Base-by-base conservation (phyloP, 1,140 invertebrate species). In the Drosophila ironensis region DNA sequence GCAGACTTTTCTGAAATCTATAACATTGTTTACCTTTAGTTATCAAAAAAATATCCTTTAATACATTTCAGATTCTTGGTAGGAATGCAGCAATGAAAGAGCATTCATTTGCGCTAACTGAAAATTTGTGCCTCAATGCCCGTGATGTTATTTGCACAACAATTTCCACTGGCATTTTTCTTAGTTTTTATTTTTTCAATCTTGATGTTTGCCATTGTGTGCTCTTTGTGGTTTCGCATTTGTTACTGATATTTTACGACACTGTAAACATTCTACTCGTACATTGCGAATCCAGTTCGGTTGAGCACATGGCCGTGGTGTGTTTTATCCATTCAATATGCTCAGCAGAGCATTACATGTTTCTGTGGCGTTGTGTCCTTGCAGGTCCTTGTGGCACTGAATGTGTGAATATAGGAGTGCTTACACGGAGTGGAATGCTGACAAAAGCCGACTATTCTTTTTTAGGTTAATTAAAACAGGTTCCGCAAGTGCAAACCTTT, bases 161-260 rank as follows among this genome's bases (percentile, higher is more conserved):
- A 28, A 52, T 52, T 35, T 47, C 19, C 30, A 17, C 52, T 66
- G 30, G 45, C 27, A 27, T 54, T 30, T 44, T 82, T 64, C 52
- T 66, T 66, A 53, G 48, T 41, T 35, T 52, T 28, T 28, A 11
- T 20, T 52, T 41, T 30, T 47, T 40, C 5, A 14, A 33, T 14
- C 25, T 33, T 70, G 17, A 24, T 30, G 25, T 38, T 40, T 30
- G 44, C 14, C 42, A 20, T 12, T 40, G 45, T 61, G 37, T 70
- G 52, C 38, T 25, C 17, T 33, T 42, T 33, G 27, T 67, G 80
- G 59, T 68, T 64, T 60, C 56, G 27, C 60, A 87, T 63, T 80
- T 80, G 80, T 67, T 84, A 72, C 75, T 84, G 60, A 72, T 86
- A 86, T 80, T 84, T 87, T 87, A 84, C 80, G 80, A 84, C 75